phyloP scores from a whole-genome alignment of 2,888 invertebrate species.

The Desoria tigrina region DNA sequence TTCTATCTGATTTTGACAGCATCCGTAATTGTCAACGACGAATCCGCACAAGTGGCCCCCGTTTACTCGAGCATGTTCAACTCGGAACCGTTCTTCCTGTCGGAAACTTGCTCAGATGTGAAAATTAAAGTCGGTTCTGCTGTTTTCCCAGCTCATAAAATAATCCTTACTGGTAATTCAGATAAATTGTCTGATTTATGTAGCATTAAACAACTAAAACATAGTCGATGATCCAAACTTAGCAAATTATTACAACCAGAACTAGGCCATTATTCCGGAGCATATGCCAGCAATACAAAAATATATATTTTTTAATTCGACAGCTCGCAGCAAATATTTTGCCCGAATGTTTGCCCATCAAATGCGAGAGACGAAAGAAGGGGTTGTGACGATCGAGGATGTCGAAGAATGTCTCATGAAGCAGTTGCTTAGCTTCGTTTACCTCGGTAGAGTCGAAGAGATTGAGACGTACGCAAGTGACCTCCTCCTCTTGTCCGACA shows the following conservation, averaged over 20 bases:
- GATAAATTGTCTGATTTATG: background rate
- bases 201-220: background rate
- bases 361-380: conserved; percentile 38
- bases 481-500: conserved; percentile 36
- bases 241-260: background rate
- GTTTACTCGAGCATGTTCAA: conserved; percentile 19
- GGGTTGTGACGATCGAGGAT: conserved; percentile 34
- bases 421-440: conserved; percentile 43
- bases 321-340: conserved; percentile 40
- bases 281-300: background rate
- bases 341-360: conserved; percentile 36
- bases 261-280: too few species aligned
- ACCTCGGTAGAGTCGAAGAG: conserved; percentile 34
- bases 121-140: conserved; percentile 26
- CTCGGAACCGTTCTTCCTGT: conserved; percentile 33
- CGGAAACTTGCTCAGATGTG: conserved; percentile 39
- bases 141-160: conserved; percentile 40
- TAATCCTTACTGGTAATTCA: conserved; percentile 41
- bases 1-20: too few species aligned
- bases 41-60: conserved; percentile 14
- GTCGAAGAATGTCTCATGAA: conserved; percentile 30
- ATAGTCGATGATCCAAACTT: background rate
- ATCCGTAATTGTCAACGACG: conserved; percentile 28
- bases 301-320: background rate
- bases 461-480: conserved; percentile 25